Conservation (phyloP, 2,797 vertebrate genomes). For the Pelochelys cantorii region DNA sequence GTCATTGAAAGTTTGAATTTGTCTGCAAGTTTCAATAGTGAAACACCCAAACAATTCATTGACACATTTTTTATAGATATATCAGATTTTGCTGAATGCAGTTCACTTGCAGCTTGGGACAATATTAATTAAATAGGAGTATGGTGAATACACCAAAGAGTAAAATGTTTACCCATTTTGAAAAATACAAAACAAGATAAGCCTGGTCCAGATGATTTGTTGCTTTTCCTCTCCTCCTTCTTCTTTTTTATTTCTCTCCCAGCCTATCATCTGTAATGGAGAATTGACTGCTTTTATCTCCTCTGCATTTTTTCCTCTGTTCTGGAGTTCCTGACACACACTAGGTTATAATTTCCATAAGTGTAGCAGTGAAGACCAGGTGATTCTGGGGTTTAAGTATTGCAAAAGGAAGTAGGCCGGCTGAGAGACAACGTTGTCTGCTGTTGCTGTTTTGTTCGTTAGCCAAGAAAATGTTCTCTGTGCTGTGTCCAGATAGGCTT, state of each 20-base stretch:
- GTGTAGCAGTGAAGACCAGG: background rate
- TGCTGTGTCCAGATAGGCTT: background rate
- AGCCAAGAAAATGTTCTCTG: background rate
- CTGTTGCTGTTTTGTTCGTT: background rate
- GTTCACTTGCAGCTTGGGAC: background rate
- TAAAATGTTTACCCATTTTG: background rate
- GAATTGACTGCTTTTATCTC: background rate
- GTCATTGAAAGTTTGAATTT: background rate
- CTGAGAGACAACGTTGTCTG: background rate
- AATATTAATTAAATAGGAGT: background rate
- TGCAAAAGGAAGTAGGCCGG: background rate
- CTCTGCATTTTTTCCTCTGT: background rate
- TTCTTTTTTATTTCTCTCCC: background rate
- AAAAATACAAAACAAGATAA: constrained; percentile 11
- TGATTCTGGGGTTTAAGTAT: background rate
- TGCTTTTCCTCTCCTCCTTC: background rate
- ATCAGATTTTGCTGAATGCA: background rate
- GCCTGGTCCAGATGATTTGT: background rate
- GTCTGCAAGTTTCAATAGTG: background rate
- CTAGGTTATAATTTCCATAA: background rate
- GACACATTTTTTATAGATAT: background rate
- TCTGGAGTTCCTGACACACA: background rate
- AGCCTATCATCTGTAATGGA: background rate
- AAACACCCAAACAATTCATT: background rate
- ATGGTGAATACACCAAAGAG: background rate